phyloP scores from a whole-genome alignment of 2,797 vertebrate species.

The Triplophysa bombifrons region DNA sequence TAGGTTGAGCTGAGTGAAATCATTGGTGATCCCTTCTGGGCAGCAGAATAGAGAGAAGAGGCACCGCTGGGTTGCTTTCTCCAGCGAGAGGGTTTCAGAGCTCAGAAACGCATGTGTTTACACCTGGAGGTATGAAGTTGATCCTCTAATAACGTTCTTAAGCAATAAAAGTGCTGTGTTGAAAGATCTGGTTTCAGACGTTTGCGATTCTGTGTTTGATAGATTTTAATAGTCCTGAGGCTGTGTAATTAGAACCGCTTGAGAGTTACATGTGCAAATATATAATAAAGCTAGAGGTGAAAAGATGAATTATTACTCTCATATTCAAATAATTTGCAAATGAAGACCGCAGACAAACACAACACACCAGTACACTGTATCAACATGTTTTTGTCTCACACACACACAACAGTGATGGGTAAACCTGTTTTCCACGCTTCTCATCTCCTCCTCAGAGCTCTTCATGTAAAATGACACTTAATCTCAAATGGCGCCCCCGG shows the following conservation, averaged over 20 bases:
- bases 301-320: neutral
- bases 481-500: constrained; percentile 51
- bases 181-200: constrained; percentile 45
- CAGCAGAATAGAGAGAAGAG: neutral
- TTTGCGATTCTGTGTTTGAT: constrained; percentile 32
- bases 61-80: constrained; percentile 9
- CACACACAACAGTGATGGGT: constrained; percentile 40
- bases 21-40: constrained; percentile 50
- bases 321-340: constrained; percentile 13
- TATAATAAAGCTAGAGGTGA: neutral
- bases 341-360: neutral
- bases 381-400: neutral
- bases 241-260: constrained; percentile 44
- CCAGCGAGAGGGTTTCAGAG: constrained; percentile 18
- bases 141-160: constrained; percentile 51
- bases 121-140: constrained; percentile 41
- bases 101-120: constrained; percentile 34
- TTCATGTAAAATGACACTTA: constrained; percentile 50
- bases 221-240: constrained; percentile 43
- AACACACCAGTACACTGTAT: constrained; percentile 1
- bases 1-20: constrained; percentile 54
- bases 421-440: constrained; percentile 54
- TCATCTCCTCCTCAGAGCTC: constrained; percentile 48
- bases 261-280: constrained; percentile 47
- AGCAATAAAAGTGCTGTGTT: constrained; percentile 30